These are phyloP conservation scores for Pangasius mekongensis DNA, from an alignment of 2,797 vertebrate genomes.

Conservation along the genomic window DNA sequence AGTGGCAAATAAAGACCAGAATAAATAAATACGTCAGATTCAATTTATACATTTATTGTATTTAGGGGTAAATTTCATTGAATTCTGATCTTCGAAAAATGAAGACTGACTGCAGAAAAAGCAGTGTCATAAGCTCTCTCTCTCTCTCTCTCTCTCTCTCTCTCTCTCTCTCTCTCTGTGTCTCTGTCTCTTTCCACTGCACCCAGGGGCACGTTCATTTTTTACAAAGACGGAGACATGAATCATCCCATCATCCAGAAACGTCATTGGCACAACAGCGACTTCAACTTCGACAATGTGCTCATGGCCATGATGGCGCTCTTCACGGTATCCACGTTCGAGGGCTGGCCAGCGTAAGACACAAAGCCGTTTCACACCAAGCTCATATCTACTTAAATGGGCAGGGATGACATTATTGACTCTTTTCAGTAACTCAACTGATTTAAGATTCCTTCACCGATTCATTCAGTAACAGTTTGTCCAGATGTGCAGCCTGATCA, in stretches of 20 bases:
- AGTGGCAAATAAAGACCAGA: background rate
- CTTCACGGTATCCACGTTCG: conserved; percentile 98
- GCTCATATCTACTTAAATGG: background rate
- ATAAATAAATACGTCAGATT: background rate
- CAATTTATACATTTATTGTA: no score
- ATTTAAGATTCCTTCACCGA: background rate
- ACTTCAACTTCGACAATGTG: conserved; percentile 99
- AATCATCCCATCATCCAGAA: conserved; percentile 90
- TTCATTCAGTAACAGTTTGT: background rate
- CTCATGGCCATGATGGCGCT: conserved; percentile 99
- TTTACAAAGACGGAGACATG: conserved; percentile 96
- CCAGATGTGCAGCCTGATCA: background rate
- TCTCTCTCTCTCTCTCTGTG: background rate
- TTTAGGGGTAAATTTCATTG: background rate
- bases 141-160: background rate
- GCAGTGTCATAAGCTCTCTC: background rate
- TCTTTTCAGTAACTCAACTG: background rate
- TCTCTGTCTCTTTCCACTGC: conserved; percentile 27
- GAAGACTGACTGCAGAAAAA: background rate
- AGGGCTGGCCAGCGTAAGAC: conserved; percentile 99
- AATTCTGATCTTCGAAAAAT: background rate
- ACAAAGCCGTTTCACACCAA: background rate
- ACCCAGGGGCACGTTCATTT: conserved; percentile 90
- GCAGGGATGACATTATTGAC: background rate
- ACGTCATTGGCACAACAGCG: conserved; percentile 93